Evolutionary conservation across 2,888 invertebrate species (phyloP).

Genomic region (Incurvaria masculella): DNA sequence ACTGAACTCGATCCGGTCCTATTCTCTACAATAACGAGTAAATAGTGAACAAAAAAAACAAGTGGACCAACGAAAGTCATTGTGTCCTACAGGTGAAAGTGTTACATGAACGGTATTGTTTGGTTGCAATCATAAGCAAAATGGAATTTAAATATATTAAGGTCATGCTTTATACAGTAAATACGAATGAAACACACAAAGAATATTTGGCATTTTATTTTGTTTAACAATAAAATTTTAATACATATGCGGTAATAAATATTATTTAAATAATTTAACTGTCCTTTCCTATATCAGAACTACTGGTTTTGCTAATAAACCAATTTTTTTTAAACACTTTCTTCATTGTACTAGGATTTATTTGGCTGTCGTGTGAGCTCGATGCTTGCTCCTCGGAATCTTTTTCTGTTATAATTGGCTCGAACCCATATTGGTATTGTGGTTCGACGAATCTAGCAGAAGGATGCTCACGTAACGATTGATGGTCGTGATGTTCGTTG

Average conservation of each 20-base stretch:
- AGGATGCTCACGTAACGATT: too few species aligned
- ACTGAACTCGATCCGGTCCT: neutral
- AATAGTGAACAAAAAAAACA: constrained; percentile 13
- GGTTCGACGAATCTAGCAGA: constrained; percentile 36
- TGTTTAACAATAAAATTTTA: constrained; percentile 6
- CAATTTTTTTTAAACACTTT: constrained; percentile 48
- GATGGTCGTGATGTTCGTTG: neutral
- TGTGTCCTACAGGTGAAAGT: constrained; percentile 7
- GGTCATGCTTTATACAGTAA: too few species aligned
- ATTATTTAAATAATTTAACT: constrained; percentile 33
- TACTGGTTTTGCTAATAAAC: constrained; percentile 45
- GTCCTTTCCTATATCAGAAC: constrained; percentile 33
- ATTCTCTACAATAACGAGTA: constrained; percentile 3
- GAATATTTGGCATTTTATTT: constrained; percentile 6
- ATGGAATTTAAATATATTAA: too few species aligned
- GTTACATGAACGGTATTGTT: constrained; percentile 15
- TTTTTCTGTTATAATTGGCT: constrained; percentile 36
- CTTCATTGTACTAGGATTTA: constrained; percentile 36
- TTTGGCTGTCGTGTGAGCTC: constrained; percentile 42
- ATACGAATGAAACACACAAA: constrained; percentile 2
- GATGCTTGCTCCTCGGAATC: constrained; percentile 43
- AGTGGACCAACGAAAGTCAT: neutral
- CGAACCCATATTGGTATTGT: constrained; percentile 49
- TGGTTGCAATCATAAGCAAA: constrained; percentile 7
- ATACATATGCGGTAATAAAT: constrained; percentile 28